phyloP scores from a whole-genome alignment of 2,113 vertebrate species.

The Paralichthys olivaceus region DNA sequence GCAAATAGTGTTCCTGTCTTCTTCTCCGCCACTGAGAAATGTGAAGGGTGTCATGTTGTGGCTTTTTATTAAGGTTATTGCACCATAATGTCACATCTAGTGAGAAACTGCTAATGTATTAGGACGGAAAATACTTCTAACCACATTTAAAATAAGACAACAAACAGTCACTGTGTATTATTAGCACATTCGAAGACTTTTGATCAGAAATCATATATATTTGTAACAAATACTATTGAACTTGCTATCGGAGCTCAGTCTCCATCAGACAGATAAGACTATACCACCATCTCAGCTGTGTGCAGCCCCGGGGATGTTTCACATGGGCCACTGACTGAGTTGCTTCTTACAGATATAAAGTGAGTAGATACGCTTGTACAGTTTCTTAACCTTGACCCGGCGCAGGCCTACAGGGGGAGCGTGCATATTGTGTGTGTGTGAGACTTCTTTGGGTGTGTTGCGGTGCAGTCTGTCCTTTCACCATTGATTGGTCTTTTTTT shows the following conservation, averaged over 20 bases:
- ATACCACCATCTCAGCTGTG: neutral
- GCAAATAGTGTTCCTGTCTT: slow-evolving; percentile 70
- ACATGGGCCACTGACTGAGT: slow-evolving; percentile 8
- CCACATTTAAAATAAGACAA: neutral
- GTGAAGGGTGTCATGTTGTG: slow-evolving; percentile 47
- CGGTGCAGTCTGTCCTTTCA: slow-evolving; percentile 49
- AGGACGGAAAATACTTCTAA: neutral
- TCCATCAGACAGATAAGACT: slow-evolving; percentile 15
- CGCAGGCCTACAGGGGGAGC: slow-evolving; percentile 23
- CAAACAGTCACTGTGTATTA: neutral
- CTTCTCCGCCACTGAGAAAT: slow-evolving; percentile 44
- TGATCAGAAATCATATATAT: neutral
- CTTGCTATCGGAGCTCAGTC: slow-evolving; percentile 7
- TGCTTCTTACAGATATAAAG: slow-evolving; percentile 4
- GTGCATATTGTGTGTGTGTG: slow-evolving; percentile 31
- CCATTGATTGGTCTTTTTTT: slow-evolving; percentile 64
- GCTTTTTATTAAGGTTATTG: slow-evolving; percentile 11
- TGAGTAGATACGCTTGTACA: slow-evolving; percentile 46
- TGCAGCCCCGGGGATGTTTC: slow-evolving; percentile 19
- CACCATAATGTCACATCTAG: neutral
- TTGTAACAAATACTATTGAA: too few species aligned
- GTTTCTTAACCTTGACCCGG: slow-evolving; percentile 70
- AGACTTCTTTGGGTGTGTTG: slow-evolving; percentile 29
- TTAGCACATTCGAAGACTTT: neutral
- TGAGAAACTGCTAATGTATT: slow-evolving; percentile 3